A percentile compares a stretch with the other conserved stretches of the same genome.
phyloP scores from a whole-genome alignment of 2,888 invertebrate genomes.

The Rotaria macrura region DNA sequence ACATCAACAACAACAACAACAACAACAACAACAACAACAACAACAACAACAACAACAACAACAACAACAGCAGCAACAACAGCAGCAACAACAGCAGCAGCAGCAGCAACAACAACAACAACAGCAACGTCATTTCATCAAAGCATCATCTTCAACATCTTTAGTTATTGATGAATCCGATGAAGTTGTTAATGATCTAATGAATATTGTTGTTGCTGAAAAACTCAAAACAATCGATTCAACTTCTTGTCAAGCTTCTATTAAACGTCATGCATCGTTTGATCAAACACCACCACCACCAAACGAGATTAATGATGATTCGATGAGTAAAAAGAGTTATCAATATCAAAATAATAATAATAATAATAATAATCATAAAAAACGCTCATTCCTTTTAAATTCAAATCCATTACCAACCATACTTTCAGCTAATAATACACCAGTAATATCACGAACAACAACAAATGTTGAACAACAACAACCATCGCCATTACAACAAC shows the following conservation, averaged over 20 bases:
- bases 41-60: background rate
- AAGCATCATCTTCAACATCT: background rate
- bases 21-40: background rate
- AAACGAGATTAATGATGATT: background rate
- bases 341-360: background rate
- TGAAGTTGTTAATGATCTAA: conserved; percentile 18
- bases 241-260: background rate
- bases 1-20: background rate
- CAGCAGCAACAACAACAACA: background rate
- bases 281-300: background rate
- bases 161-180: background rate
- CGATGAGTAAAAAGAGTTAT: conserved; percentile 5
- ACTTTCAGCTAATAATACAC: background rate
- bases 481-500: too few relatives aligned
- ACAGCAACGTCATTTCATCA: conserved; percentile 3
- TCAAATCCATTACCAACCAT: background rate
- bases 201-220: background rate
- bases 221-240: background rate
- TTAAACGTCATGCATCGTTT: background rate
- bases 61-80: background rate
- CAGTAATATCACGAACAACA: background rate
- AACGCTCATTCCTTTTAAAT: background rate
- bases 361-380: too few relatives aligned
- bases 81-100: background rate
- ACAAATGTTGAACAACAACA: background rate